phyloP scores from a whole-genome alignment of 2,797 vertebrate genomes.

The Molothrus ater region DNA sequence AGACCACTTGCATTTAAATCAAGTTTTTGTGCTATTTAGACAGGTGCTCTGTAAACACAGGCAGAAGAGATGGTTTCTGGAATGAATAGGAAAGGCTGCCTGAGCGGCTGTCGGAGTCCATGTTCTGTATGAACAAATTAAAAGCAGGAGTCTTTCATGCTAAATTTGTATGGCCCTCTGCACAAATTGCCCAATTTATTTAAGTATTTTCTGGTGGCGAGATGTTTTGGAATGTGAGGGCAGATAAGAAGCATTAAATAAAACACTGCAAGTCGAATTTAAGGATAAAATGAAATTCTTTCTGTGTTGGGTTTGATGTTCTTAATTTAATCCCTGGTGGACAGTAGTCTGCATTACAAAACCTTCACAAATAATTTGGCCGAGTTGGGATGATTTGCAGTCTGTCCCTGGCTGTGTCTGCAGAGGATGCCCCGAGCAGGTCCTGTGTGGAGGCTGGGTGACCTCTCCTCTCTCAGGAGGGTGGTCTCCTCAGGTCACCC shows the following conservation, averaged over 20 bases:
- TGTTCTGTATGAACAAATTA: constrained; percentile 8
- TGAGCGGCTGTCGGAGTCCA: neutral
- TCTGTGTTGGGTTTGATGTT: constrained; percentile 60
- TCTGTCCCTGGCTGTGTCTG: neutral
- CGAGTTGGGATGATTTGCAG: constrained; percentile 60
- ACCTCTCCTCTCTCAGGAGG: constrained; percentile 65
- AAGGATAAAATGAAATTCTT: constrained; percentile 45
- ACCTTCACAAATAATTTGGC: constrained; percentile 69
- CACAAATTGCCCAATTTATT: constrained; percentile 49
- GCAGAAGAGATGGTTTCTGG: neutral
- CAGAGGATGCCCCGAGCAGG: constrained; percentile 41
- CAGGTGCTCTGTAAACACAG: constrained; percentile 43
- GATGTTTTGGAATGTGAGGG: neutral
- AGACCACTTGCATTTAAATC: constrained; percentile 40
- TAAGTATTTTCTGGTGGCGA: constrained; percentile 2
- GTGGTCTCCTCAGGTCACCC: constrained; percentile 58
- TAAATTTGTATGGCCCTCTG: constrained; percentile 36
- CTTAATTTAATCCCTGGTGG: constrained; percentile 68
- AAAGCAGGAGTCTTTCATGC: constrained; percentile 63
- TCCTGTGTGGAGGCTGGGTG: constrained; percentile 5
- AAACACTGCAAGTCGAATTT: constrained; percentile 7
- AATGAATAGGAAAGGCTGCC: neutral
- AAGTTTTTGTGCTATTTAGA: constrained; percentile 53
- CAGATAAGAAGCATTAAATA: constrained; percentile 41
- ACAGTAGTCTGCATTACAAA: constrained; percentile 60